Conservation (phyloP, 2,888 invertebrate species). For the Apamea crenata region DNA sequence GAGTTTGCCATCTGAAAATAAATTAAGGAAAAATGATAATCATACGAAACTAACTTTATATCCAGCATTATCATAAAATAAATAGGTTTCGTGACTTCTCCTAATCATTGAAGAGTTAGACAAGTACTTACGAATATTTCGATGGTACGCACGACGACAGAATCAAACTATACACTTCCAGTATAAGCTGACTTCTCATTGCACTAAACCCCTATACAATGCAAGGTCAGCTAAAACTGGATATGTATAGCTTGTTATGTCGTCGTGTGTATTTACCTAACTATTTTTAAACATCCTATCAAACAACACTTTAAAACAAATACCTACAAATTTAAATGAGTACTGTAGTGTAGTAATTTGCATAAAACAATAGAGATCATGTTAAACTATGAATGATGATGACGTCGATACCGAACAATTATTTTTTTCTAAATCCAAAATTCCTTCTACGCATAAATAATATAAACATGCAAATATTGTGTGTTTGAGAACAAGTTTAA, state of each 20-base stretch:
- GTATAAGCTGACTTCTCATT: too few relatives aligned
- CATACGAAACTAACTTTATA: background rate
- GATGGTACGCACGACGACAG: background rate
- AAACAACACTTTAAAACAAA: background rate
- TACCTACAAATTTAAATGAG: background rate
- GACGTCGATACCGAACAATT: background rate
- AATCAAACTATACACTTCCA: background rate
- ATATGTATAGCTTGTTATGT: too few relatives aligned
- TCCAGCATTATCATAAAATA: background rate
- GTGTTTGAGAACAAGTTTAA: constrained; percentile 3
- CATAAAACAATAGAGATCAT: constrained; percentile 29
- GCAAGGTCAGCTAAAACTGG: too few relatives aligned
- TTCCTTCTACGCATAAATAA: constrained; percentile 14
- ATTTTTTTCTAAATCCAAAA: constrained; percentile 13
- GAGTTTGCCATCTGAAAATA: constrained; percentile 82
- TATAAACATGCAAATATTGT: constrained; percentile 15
- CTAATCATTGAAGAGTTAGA: background rate
- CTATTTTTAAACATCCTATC: background rate
- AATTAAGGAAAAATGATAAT: background rate
- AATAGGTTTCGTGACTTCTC: background rate
- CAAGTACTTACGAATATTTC: background rate
- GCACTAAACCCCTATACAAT: too few relatives aligned
- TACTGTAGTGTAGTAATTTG: background rate
- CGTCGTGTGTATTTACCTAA: background rate
- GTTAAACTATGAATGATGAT: constrained; percentile 5